Base-by-base conservation (phyloP, 2,888 invertebrate genomes). In the Junonia oenone region DNA sequence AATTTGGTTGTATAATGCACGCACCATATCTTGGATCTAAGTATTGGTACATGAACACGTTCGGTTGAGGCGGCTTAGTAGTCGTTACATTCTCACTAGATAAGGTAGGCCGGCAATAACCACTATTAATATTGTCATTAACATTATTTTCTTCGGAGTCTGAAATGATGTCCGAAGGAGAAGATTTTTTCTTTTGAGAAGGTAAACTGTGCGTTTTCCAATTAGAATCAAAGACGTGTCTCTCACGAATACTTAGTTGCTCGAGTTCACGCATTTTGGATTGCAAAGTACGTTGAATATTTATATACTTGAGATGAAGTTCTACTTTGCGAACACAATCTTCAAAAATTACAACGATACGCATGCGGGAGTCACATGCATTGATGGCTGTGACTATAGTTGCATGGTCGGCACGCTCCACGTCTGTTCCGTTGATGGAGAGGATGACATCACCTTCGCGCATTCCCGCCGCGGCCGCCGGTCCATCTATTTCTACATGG, bases 311-410 rank as follows among this genome's bases (percentile, higher is more conserved):
- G 92, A 98, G 96, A 78, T 98, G 97, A 0, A 99, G 92, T 72
- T 98, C 97, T 35, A 98, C 90, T 92, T 98, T 99, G 59, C 97
- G 92, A 0, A 98, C 98, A 73, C 98, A 98, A 78, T 99, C 98
- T 89, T 99, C 98, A 77, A 98, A 98, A 33, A 98, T 93, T 11
- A 99, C 98, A 22, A 98, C 98, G 95, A 98, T 97, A 51, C 98
- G 92, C 96, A 99, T 97, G 63, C 96, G 92, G 17, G 95, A 91
- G 74, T 97, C 97, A 87, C 97, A 97, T 74, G 94, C 93, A 83
- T 96, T 96, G 66, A 99, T 98, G 72, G 96, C 97, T 69, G 94
- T 94, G n/a, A 99, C 98, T 64, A 99, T 92, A 49, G 96, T 94
- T 74, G 96, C 94, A 83, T 99, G 99, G 74, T 98, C 97, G n/a